Evolutionary conservation across 2,797 vertebrate species (phyloP).

Genomic region (Artibeus lituratus): DNA sequence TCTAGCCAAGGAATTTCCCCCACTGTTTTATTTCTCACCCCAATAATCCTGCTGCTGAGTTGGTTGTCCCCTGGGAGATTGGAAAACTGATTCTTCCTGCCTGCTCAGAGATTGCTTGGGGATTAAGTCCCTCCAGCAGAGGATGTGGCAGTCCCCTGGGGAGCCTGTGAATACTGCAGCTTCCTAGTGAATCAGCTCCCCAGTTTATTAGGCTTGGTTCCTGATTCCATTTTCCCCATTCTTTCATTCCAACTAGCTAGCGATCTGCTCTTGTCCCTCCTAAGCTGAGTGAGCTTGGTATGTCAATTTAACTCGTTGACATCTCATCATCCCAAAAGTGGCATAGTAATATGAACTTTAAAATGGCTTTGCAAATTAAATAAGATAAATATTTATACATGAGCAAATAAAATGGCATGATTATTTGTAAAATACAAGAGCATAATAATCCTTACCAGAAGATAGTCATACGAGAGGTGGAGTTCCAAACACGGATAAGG

Average conservation of each 20-base stretch:
- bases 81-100: not conserved
- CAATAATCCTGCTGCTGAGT: not conserved
- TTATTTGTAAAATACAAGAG: not conserved
- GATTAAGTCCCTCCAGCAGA: not conserved
- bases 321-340: not conserved
- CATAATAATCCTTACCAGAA: not conserved
- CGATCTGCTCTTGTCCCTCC: not conserved
- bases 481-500: not conserved
- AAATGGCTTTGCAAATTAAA: conserved; percentile 4
- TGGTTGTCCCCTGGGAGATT: not conserved
- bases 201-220: not conserved
- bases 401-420: not conserved
- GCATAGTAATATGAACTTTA: not conserved
- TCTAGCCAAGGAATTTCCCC: not conserved
- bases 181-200: not conserved
- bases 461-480: not conserved
- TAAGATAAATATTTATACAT: not conserved
- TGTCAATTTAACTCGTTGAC: not conserved
- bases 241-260: not conserved
- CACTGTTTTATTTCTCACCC: not conserved
- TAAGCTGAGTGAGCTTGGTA: not conserved
- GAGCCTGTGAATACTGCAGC: not conserved
- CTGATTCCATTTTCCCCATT: not conserved
- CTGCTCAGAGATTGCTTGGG: not conserved
- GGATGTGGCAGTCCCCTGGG: not conserved